Base-by-base conservation (phyloP, 2,113 vertebrate genomes). In the Dermatemys mawii region DNA sequence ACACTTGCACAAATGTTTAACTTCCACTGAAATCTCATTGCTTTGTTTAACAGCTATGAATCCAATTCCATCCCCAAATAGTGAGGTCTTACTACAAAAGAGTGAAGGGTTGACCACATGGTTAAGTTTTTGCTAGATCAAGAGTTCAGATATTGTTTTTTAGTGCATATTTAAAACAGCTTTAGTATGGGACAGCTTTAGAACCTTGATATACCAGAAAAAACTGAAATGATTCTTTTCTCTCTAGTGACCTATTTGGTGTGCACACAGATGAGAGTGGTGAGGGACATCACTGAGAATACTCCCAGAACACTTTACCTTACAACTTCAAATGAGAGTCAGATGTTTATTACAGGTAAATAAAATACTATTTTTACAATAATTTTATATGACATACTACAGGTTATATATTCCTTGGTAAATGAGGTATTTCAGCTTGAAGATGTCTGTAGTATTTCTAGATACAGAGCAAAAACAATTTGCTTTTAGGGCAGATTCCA, bases 231-330 rank as follows among this genome's bases (percentile, higher is more conserved):
- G 70, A 87, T 90, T 75, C n/a, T 85, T 97, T 95, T 86, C n/a
- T 35, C 46, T 89, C 21, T 90, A 98, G 98, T 98, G 98, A 96
- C 97, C 2, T 98, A 99, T 95, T 95, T 99, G 89, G 98, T 99
- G 81, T 99, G 99, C 96, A 99, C 99, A 80, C 99, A 99, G 95
- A 99, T 99, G 99, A 98, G 98, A 90, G 98, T 99, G 90, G 98
- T 99, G 90, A 97, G 96, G 53, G 98, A 98, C 81, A 85, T 95
- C 12, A 49, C n/a, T 48, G 98, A 96, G 54, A 92, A 96, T 90
- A 91, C 95, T 44, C 90, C 96, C 92, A 96, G 55, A 46, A 87
- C 95, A 60, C 86, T 97, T 46, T 99, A 99, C 89, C 98, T 99
- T 92, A 99, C 99, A 0, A 99, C 98, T 94, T 99, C 99, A 95